Percentiles rank a stretch among this genome's conserved stretches.
Conservation (phyloP, 1,140 invertebrate species). For the Diachasmimorpha longicaudata region DNA sequence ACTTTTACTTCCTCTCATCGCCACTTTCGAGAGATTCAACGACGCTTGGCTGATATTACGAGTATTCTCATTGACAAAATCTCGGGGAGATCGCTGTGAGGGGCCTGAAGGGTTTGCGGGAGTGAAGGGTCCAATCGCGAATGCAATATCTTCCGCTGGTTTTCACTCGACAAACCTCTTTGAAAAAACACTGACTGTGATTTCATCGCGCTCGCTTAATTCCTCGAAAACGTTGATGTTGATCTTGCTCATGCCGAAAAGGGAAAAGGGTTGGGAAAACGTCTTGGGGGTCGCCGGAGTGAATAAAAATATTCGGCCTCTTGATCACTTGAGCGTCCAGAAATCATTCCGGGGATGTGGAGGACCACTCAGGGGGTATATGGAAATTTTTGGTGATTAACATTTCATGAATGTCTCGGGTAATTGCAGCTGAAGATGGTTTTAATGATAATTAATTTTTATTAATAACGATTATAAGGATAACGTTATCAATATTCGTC, state of each 20-base stretch:
- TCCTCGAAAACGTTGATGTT: slow-evolving; percentile 36
- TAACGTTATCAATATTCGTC: too few relatives aligned
- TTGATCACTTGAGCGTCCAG: slow-evolving; percentile 45
- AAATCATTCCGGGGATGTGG: slow-evolving; percentile 29
- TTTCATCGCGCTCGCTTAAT: slow-evolving; percentile 37
- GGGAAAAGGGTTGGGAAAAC: neutral
- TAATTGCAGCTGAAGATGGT: too few relatives aligned
- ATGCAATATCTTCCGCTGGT: slow-evolving; percentile 1
- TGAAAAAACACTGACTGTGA: slow-evolving; percentile 12
- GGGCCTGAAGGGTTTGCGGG: neutral
- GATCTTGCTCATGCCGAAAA: neutral
- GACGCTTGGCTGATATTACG: neutral
- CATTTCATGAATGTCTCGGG: neutral
- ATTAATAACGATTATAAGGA: too few relatives aligned
- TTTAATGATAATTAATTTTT: too few relatives aligned
- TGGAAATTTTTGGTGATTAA: neutral
- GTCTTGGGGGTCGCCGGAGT: slow-evolving; percentile 35
- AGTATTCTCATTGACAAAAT: neutral
- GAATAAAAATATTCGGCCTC: slow-evolving; percentile 48
- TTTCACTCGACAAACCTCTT: slow-evolving; percentile 5
- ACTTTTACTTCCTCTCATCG: neutral
- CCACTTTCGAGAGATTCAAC: neutral
- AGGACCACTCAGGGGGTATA: neutral
- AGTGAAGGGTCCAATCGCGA: neutral
- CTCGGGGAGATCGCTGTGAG: neutral